These are phyloP conservation scores for Meandrina meandrites DNA, from an alignment of 92 coral and sea anemone species.

Conservation along the genomic window DNA sequence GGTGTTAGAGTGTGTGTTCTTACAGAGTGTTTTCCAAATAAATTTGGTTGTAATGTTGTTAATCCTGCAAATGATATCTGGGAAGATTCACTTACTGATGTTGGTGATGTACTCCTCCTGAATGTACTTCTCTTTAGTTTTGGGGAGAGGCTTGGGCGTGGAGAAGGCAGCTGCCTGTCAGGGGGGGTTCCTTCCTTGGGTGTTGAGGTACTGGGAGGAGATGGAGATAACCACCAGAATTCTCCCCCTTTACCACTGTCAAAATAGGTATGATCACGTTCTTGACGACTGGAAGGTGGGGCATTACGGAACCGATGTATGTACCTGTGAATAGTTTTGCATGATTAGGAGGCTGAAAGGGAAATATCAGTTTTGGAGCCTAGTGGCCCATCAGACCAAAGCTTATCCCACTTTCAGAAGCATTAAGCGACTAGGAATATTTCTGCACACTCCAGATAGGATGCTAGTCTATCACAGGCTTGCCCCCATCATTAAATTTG, in stretches of 20 bases:
- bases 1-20: too few species aligned
- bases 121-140: slow-evolving; percentile 31
- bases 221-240: slow-evolving; percentile 93
- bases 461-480: too few species aligned
- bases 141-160: slow-evolving; percentile 55
- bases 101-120: slow-evolving; percentile 24
- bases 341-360: background rate
- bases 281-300: slow-evolving; percentile 82
- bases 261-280: slow-evolving; percentile 62
- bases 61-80: background rate
- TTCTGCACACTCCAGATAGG: too few species aligned
- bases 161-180: slow-evolving; percentile 50
- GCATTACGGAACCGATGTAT: slow-evolving; percentile 92
- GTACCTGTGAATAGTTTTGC: slow-evolving; percentile 57
- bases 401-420: too few species aligned
- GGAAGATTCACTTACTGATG: background rate
- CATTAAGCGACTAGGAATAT: too few species aligned
- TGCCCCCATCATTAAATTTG: too few species aligned
- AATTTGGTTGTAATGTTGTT: too few species aligned
- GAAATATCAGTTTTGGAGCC: too few species aligned
- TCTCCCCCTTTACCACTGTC: slow-evolving; percentile 64
- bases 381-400: too few species aligned
- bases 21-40: too few species aligned
- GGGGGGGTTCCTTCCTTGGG: slow-evolving; percentile 79
- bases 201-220: slow-evolving; percentile 85